Conservation (phyloP, 2,113 vertebrate species). For the Leptocoma aspasia region DNA sequence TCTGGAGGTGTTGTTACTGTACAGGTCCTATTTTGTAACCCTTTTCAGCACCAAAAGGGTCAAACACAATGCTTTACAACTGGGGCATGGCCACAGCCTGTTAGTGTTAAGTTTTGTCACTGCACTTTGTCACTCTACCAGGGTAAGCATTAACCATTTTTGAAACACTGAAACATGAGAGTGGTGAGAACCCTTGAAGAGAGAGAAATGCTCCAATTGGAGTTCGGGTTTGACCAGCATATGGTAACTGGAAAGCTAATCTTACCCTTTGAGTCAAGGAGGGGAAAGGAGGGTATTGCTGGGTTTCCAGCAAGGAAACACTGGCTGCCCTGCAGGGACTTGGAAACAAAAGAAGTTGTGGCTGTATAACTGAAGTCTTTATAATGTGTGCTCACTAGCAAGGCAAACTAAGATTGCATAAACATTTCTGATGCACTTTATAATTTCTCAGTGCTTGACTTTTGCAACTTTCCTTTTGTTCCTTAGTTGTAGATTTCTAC, state of each 20-base stretch:
- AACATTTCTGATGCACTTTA: neutral
- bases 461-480: neutral
- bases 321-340: neutral
- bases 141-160: neutral
- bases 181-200: neutral
- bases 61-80: neutral
- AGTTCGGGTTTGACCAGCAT: neutral
- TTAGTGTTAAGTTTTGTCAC: neutral
- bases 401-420: neutral
- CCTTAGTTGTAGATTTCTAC: neutral
- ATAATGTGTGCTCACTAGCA: neutral
- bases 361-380: neutral
- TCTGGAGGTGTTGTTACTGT: neutral
- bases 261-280: neutral
- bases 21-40: neutral
- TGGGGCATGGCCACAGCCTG: neutral
- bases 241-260: neutral
- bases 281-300: neutral
- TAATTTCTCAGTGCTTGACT: neutral
- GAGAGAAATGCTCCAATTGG: neutral
- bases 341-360: neutral
- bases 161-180: neutral
- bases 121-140: neutral
- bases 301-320: neutral
- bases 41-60: neutral